Conservation (phyloP, 1,140 invertebrate species). For the Zaprionus tsacasi region DNA sequence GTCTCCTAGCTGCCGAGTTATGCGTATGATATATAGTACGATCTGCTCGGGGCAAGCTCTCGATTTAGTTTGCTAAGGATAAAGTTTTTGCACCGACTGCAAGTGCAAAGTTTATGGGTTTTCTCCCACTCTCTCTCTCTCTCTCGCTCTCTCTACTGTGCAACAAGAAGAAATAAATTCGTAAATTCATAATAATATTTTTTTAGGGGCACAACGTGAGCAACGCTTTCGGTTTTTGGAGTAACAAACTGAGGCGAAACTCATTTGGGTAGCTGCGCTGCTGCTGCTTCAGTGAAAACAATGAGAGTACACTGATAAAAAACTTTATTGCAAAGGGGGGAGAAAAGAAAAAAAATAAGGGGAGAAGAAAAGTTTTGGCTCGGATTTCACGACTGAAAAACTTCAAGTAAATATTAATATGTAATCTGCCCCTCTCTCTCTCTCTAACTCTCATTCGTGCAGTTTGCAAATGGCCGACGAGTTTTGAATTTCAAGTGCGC, state of each 20-base stretch:
- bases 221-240: slow-evolving; percentile 23
- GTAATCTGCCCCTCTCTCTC: background rate
- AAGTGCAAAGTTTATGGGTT: slow-evolving; percentile 52
- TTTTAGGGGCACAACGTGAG: slow-evolving; percentile 45
- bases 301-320: slow-evolving; percentile 12
- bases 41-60: no score
- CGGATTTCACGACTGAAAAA: slow-evolving; percentile 3
- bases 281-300: background rate
- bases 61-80: slow-evolving; percentile 1
- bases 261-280: slow-evolving; percentile 22
- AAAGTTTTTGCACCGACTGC: slow-evolving; percentile 30
- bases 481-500: background rate
- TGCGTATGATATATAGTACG: background rate
- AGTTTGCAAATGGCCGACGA: slow-evolving; percentile 1
- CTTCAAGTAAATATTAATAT: slow-evolving; percentile 12
- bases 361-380: background rate
- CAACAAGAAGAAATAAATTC: slow-evolving; percentile 16
- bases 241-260: slow-evolving; percentile 15
- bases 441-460: background rate
- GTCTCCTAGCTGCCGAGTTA: slow-evolving; percentile 12
- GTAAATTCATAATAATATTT: slow-evolving; percentile 57
- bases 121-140: background rate
- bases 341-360: no score
- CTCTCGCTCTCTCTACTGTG: background rate
- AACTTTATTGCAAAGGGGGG: background rate